These are phyloP conservation scores for Adelosebastes latens DNA, from an alignment of 2,797 vertebrate genomes.

Conservation along the genomic window DNA sequence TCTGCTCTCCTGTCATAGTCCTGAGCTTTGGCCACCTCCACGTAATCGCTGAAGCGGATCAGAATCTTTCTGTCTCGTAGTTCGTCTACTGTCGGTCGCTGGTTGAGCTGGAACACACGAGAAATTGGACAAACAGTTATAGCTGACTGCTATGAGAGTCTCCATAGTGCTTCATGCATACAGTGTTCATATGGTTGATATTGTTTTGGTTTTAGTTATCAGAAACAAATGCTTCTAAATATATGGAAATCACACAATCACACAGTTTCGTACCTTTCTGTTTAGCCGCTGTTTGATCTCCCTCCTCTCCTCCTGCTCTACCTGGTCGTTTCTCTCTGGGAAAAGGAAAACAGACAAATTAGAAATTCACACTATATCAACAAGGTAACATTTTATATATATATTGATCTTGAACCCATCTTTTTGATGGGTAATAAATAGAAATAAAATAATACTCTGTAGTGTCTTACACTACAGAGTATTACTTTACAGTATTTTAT, in stretches of 20 bases:
- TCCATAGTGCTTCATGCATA: not conserved
- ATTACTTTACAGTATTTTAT: too few species aligned
- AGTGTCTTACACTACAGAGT: too few species aligned
- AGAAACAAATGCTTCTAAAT: not conserved
- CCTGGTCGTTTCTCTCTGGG: conserved; percentile 97
- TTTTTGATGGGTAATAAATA: too few species aligned
- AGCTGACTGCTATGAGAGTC: not conserved
- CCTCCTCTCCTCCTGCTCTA: conserved; percentile 96
- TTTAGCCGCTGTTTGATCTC: conserved; percentile 98
- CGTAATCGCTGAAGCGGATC: conserved; percentile 98
- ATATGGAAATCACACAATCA: not conserved
- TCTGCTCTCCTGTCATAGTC: conserved; percentile 98
- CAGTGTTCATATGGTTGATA: too few species aligned
- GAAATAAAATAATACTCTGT: too few species aligned
- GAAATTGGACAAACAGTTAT: not conserved
- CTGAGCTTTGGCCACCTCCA: conserved; percentile 99
- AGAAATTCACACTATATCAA: not conserved
- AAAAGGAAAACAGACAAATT: conserved; percentile 7
- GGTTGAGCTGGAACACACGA: conserved; percentile 89
- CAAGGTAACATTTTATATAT: not conserved
- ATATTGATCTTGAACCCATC: too few species aligned
- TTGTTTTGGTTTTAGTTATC: not conserved
- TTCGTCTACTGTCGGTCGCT: conserved; percentile 98
- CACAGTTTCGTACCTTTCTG: conserved; percentile 89
- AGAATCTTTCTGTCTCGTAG: conserved; percentile 97